Conservation (phyloP, 2,113 vertebrate genomes). For the Myrmecophaga tridactyla region DNA sequence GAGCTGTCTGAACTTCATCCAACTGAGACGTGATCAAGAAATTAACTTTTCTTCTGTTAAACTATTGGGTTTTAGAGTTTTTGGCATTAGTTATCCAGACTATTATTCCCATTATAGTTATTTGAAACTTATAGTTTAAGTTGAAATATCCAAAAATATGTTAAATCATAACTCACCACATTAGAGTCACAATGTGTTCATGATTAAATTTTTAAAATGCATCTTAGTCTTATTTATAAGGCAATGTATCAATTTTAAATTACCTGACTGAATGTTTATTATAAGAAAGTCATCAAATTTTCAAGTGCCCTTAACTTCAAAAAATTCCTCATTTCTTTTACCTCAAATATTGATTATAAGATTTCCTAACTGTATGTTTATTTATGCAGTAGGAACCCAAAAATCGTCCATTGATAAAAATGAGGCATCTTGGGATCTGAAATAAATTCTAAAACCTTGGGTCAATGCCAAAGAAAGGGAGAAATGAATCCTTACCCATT, state of each 20-base stretch:
- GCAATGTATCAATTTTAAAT: background rate
- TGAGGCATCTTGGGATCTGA: background rate
- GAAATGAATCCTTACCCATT: background rate
- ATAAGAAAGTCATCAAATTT: background rate
- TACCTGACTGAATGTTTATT: background rate
- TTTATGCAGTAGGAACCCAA: background rate
- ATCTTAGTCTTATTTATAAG: background rate
- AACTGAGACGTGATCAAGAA: background rate
- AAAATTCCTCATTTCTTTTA: background rate
- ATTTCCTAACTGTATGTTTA: background rate
- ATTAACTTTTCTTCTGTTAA: background rate
- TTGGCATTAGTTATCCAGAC: background rate
- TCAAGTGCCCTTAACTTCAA: background rate
- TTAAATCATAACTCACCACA: background rate
- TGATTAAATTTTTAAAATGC: background rate
- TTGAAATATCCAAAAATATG: background rate
- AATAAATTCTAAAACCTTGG: background rate
- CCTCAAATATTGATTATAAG: background rate
- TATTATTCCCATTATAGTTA: background rate
- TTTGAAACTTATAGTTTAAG: background rate
- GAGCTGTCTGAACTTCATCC: background rate
- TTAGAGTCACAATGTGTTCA: background rate
- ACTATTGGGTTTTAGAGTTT: background rate
- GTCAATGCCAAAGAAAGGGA: background rate
- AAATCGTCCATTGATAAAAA: background rate